Conservation (phyloP, 2,888 invertebrate genomes). For the Eumacrocentrus americanus region DNA sequence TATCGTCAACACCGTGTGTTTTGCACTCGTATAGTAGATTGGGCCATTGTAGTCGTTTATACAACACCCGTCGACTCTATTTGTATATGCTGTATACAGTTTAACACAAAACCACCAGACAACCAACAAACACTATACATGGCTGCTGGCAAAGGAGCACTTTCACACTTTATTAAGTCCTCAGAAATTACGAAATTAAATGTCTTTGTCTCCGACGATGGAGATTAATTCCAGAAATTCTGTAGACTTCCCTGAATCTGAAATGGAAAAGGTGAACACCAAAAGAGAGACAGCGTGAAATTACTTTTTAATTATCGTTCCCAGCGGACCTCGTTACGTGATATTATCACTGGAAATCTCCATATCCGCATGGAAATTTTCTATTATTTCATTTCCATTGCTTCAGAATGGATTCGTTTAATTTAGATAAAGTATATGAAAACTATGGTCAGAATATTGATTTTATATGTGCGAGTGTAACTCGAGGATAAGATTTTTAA, state of each 20-base stretch:
- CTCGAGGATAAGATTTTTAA: too few relatives aligned
- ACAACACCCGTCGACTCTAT: too few relatives aligned
- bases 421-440: constrained; percentile 59
- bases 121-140: too few relatives aligned
- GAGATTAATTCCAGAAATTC: constrained; percentile 11
- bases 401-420: constrained; percentile 48
- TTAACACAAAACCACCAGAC: too few relatives aligned
- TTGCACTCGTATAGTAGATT: too few relatives aligned
- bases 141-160: too few relatives aligned
- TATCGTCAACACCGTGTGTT: too few relatives aligned
- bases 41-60: too few relatives aligned
- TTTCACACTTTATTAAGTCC: too few relatives aligned
- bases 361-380: constrained; percentile 43
- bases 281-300: constrained; percentile 47
- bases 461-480: too few relatives aligned
- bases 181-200: background rate
- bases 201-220: constrained; percentile 2
- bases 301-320: constrained; percentile 56
- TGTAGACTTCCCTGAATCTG: background rate
- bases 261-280: constrained; percentile 10
- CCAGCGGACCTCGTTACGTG: constrained; percentile 52
- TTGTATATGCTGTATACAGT: too few relatives aligned
- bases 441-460: too few relatives aligned
- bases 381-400: constrained; percentile 36
- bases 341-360: constrained; percentile 38